Percentiles rank a stretch among this genome's conserved stretches.
Evolutionary conservation across 2,797 vertebrate species (phyloP).

Genomic region (Brotula barbata): DNA sequence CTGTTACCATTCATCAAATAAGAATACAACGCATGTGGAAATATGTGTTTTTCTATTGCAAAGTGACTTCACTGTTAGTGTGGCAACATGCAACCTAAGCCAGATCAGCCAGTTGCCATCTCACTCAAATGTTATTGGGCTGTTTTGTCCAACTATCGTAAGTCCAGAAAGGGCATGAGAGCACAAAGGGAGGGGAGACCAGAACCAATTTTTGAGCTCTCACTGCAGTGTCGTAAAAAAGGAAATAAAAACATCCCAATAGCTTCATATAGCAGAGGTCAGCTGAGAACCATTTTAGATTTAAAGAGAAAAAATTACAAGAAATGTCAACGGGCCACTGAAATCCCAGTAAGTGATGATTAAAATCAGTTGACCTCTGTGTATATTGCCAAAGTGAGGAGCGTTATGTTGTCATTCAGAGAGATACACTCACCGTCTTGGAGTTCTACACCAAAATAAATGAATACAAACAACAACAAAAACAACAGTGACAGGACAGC

Average conservation of each 20-base stretch:
- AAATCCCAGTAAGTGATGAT: slow-evolving; percentile 24
- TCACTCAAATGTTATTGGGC: slow-evolving; percentile 80
- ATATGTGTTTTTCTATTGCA: slow-evolving; percentile 17
- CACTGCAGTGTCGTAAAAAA: slow-evolving; percentile 24
- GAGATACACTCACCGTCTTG: slow-evolving; percentile 82
- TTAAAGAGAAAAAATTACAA: slow-evolving; percentile 4
- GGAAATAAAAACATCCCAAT: slow-evolving; percentile 77
- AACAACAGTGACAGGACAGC: slow-evolving; percentile 69
- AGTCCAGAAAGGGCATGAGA: slow-evolving; percentile 36
- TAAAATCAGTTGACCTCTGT: slow-evolving; percentile 82
- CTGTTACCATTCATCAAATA: background rate
- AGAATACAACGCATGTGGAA: slow-evolving; percentile 3
- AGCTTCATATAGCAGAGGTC: slow-evolving; percentile 84
- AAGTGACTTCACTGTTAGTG: slow-evolving; percentile 21
- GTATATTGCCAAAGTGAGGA: slow-evolving; percentile 76
- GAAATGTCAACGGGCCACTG: background rate
- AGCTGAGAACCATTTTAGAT: slow-evolving; percentile 67
- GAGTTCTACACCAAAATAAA: slow-evolving; percentile 77
- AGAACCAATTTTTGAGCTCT: slow-evolving; percentile 48
- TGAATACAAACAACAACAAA: slow-evolving; percentile 54
- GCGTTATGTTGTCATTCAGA: slow-evolving; percentile 66
- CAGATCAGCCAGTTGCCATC: slow-evolving; percentile 62
- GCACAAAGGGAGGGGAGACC: slow-evolving; percentile 36
- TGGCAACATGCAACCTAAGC: slow-evolving; percentile 71
- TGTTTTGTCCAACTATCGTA: slow-evolving; percentile 59